Percentiles rank a stretch among this genome's conserved stretches.
Conservation (phyloP, 2,888 invertebrate genomes). For the Amiota mariae region DNA sequence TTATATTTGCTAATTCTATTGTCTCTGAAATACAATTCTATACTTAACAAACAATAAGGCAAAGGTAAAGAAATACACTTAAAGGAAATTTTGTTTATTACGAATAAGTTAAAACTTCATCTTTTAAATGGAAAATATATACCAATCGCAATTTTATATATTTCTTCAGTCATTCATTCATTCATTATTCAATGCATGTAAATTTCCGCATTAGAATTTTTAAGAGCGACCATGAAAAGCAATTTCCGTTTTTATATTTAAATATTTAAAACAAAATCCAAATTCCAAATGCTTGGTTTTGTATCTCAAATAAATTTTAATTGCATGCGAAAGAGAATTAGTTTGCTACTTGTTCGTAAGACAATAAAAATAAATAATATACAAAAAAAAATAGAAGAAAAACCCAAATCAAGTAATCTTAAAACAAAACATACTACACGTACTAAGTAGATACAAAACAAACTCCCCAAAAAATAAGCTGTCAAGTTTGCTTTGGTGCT, state of each 20-base stretch:
- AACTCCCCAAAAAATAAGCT: not conserved
- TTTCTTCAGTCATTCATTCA: too few relatives aligned
- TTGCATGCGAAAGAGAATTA: constrained; percentile 4
- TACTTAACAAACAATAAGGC: too few relatives aligned
- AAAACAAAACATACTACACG: not conserved
- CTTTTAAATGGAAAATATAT: too few relatives aligned
- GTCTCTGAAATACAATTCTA: too few relatives aligned
- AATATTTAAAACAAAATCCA: constrained; percentile 14
- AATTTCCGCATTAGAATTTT: not conserved
- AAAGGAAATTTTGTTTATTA: too few relatives aligned
- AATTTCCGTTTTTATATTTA: constrained; percentile 17
- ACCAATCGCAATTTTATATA: too few relatives aligned
- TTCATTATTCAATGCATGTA: not conserved
- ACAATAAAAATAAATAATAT: not conserved
- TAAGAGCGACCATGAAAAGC: constrained; percentile 2
- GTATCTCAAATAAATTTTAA: constrained; percentile 6
- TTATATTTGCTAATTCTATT: too few relatives aligned
- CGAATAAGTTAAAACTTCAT: too few relatives aligned
- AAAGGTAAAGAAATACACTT: too few relatives aligned
- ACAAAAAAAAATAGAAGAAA: not conserved
- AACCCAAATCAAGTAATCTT: not conserved
- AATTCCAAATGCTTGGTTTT: not conserved
- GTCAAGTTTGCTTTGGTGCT: not conserved
- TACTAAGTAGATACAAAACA: not conserved
- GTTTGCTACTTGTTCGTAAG: not conserved